These are phyloP conservation scores for Arrhamphus sclerolepis DNA, from an alignment of 2,797 vertebrate species.

Conservation along the genomic window DNA sequence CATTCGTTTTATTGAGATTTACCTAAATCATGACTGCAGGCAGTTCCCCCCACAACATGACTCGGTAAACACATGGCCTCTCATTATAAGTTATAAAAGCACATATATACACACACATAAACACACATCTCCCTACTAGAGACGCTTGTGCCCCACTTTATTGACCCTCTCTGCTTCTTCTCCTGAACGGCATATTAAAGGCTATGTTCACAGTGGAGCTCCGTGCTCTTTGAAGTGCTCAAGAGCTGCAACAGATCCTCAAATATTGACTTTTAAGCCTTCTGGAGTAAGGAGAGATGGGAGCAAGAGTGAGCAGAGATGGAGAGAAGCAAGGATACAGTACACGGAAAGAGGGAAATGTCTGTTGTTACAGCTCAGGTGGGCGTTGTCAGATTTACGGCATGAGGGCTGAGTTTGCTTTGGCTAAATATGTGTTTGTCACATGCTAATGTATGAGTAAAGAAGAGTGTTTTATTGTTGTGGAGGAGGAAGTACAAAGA, in stretches of 20 bases:
- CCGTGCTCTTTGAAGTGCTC: conserved; percentile 73
- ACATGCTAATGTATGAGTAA: conserved; percentile 28
- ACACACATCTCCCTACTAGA: conserved; percentile 23
- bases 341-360: conserved; percentile 18
- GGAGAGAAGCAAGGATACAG: conserved; percentile 14
- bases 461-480: conserved; percentile 51
- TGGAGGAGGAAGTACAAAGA: conserved; percentile 44
- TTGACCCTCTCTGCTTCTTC: conserved; percentile 63
- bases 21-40: background rate
- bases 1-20: background rate
- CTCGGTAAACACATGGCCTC: conserved; percentile 17
- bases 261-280: conserved; percentile 80
- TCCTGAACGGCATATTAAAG: conserved; percentile 69
- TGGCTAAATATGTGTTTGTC: conserved; percentile 46
- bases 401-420: conserved; percentile 31
- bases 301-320: conserved; percentile 17
- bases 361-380: conserved; percentile 38
- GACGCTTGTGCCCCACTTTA: conserved; percentile 57
- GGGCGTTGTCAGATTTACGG: conserved; percentile 41
- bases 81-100: conserved; percentile 4
- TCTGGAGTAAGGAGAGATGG: conserved; percentile 39
- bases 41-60: background rate
- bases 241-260: conserved; percentile 71
- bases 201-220: conserved; percentile 61
- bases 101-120: background rate